Evolutionary conservation across 2,888 invertebrate species (phyloP).

Genomic region (Halictus ligatus): DNA sequence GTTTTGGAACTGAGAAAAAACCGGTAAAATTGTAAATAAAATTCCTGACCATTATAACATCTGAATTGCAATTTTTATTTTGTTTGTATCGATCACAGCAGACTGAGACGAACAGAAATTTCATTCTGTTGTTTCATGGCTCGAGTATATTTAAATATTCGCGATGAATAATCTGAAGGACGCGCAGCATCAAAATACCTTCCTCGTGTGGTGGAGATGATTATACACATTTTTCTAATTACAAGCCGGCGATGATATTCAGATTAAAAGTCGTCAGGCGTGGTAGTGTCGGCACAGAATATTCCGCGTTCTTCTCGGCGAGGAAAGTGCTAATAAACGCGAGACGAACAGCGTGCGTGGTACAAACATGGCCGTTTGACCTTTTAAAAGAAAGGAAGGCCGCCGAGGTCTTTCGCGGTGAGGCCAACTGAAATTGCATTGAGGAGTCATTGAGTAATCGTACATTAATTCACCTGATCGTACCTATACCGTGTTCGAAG

Average conservation of each 20-base stretch:
- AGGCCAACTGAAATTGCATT: constrained; percentile 50
- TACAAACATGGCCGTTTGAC: constrained; percentile 78
- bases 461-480: not conserved
- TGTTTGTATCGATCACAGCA: too few species aligned
- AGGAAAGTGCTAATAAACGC: constrained; percentile 59
- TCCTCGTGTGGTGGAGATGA: not conserved
- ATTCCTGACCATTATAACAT: too few species aligned
- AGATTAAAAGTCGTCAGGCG: constrained; percentile 10
- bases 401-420: constrained; percentile 55
- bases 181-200: not conserved
- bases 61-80: too few species aligned
- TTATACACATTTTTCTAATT: not conserved
- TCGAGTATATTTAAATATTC: not conserved
- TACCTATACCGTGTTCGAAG: not conserved
- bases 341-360: constrained; percentile 65
- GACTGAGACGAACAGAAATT: too few species aligned
- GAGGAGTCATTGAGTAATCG: constrained; percentile 31
- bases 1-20: too few species aligned
- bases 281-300: constrained; percentile 31
- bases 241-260: not conserved
- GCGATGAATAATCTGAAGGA: not conserved
- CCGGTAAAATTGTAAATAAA: too few species aligned
- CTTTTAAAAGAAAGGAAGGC: constrained; percentile 80
- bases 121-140: too few species aligned
- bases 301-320: constrained; percentile 37